phyloP scores from a whole-genome alignment of 2,888 invertebrate genomes.

The Esperia sulphurella region DNA sequence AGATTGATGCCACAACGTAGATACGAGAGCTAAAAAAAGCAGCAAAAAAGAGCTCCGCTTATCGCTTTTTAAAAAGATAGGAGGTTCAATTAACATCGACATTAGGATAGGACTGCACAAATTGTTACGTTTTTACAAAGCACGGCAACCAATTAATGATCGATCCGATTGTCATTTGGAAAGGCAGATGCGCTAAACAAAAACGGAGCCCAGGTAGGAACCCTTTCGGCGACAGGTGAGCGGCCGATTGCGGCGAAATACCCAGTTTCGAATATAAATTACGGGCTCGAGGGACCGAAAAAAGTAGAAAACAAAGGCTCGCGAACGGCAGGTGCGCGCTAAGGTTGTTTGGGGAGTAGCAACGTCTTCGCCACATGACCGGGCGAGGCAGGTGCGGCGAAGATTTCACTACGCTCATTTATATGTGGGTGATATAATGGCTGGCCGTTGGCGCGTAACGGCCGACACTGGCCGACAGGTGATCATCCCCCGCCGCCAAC shows the following conservation, averaged over 20 bases:
- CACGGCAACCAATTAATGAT: slow-evolving; percentile 53
- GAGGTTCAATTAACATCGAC: slow-evolving; percentile 43
- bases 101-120: slow-evolving; percentile 34
- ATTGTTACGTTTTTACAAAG: slow-evolving; percentile 45
- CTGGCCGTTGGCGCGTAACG: slow-evolving; percentile 77
- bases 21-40: slow-evolving; percentile 17
- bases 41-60: slow-evolving; percentile 24
- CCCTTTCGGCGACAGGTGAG: slow-evolving; percentile 79
- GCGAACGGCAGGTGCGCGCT: slow-evolving; percentile 70
- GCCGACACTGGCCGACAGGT: slow-evolving; percentile 78
- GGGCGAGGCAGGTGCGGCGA: slow-evolving; percentile 70
- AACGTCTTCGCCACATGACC: slow-evolving; percentile 79
- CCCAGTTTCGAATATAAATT: slow-evolving; percentile 70
- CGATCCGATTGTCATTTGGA: slow-evolving; percentile 61
- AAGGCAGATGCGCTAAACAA: slow-evolving; percentile 69
- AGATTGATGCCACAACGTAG: not conserved
- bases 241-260: slow-evolving; percentile 71
- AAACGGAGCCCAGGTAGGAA: slow-evolving; percentile 61
- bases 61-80: slow-evolving; percentile 38
- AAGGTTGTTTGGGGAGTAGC: slow-evolving; percentile 30
- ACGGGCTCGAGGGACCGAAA: slow-evolving; percentile 57
- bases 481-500: slow-evolving; percentile 67
- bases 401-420: slow-evolving; percentile 66
- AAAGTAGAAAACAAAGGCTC: slow-evolving; percentile 70
- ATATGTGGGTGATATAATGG: slow-evolving; percentile 76